A percentile compares a stretch with the other conserved stretches of the same genome.
Evolutionary conservation across 2,113 vertebrate species (phyloP).

Genomic region (Mobula birostris): DNA sequence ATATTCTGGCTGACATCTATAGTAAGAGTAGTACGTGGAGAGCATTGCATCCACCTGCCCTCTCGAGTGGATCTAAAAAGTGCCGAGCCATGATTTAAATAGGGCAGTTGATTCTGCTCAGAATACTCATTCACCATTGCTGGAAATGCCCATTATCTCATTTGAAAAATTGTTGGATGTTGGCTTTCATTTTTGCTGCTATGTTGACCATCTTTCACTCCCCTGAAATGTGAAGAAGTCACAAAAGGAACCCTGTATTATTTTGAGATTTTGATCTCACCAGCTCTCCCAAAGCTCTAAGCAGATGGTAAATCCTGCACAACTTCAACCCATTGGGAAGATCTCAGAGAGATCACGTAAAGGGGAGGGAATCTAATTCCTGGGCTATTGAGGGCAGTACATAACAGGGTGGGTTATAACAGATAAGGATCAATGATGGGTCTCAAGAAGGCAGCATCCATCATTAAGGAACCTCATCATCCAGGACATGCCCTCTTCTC

Average conservation of each 20-base stretch:
- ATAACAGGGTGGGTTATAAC: too few species aligned
- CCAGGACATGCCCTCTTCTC: too few species aligned
- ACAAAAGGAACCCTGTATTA: background rate
- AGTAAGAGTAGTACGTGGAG: background rate
- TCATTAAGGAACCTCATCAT: background rate
- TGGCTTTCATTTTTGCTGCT: background rate
- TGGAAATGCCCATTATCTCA: background rate
- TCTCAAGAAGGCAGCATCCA: background rate
- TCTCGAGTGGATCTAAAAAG: background rate
- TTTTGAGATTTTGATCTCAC: background rate
- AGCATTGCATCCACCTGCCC: background rate
- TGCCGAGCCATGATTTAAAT: background rate
- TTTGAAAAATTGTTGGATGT: background rate
- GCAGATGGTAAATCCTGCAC: background rate
- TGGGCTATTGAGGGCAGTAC: too few species aligned
- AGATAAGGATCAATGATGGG: too few species aligned
- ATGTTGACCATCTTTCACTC: too few species aligned
- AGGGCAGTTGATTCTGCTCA: background rate
- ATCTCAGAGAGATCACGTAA: too few species aligned
- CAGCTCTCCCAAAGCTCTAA: background rate
- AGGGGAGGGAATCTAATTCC: too few species aligned
- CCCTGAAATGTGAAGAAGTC: background rate
- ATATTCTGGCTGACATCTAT: background rate
- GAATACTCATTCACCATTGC: background rate
- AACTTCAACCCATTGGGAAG: background rate